Percentiles rank a stretch among this genome's conserved stretches.
Conservation (phyloP, 2,797 vertebrate species). For the Rallus crepitans region DNA sequence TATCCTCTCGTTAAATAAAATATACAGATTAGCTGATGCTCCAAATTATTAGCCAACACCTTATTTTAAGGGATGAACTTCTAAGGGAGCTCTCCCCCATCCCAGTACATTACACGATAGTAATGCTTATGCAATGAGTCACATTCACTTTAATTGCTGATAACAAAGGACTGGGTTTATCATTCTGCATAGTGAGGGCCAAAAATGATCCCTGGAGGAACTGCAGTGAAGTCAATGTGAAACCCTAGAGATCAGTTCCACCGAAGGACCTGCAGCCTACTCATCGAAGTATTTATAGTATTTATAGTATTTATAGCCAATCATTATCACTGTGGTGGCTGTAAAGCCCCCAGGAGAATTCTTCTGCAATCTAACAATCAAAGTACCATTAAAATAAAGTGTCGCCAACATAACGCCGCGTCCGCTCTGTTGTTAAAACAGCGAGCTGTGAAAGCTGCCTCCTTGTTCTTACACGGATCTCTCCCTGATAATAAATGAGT, state of each 20-base stretch:
- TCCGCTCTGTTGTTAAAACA: constrained; percentile 41
- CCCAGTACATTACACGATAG: not conserved
- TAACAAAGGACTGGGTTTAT: not conserved
- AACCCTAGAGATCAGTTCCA: not conserved
- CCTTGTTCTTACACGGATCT: constrained; percentile 36
- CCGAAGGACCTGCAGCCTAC: not conserved
- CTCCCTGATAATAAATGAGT: constrained; percentile 55
- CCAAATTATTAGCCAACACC: constrained; percentile 42
- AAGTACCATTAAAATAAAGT: constrained; percentile 67
- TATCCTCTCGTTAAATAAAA: constrained; percentile 77
- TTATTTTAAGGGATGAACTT: constrained; percentile 66
- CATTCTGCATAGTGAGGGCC: not conserved
- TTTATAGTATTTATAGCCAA: not conserved
- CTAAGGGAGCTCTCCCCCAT: not conserved
- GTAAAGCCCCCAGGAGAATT: constrained; percentile 3
- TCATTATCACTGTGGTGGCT: not conserved
- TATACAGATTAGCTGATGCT: constrained; percentile 52
- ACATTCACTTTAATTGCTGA: not conserved
- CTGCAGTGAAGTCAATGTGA: not conserved
- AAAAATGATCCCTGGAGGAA: not conserved
- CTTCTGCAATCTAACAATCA: not conserved
- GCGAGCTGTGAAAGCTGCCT: constrained; percentile 38
- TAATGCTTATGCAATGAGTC: not conserved
- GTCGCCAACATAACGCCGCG: constrained; percentile 17
- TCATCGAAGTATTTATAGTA: not conserved